Base-by-base conservation (phyloP, 2,888 invertebrate genomes). In the Chloroclystis v-ata region DNA sequence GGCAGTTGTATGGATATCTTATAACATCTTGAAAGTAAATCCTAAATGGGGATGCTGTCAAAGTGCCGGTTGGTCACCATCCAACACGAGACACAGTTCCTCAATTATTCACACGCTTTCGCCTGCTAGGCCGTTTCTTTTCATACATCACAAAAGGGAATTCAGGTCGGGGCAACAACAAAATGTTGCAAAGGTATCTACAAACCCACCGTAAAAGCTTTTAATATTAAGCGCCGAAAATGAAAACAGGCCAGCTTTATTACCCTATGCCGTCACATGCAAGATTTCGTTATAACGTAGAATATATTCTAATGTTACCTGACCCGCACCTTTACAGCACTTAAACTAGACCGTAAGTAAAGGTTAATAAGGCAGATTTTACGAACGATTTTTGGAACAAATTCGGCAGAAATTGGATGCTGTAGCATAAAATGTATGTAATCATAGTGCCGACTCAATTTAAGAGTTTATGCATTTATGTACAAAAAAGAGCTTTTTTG, bases 101-200 rank as follows among this genome's bases (percentile, higher is more conserved):
- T 86, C 78, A 85, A 85, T 86, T 85, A 86, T 86, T 86, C 78
- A 84, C 78, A 64, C 73, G 72, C 77, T 77, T 70, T 78, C 78
- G 72, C 78, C 75, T 75, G 73, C 72, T 78, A 70, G 72, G 75
- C 73, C 71, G 65, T 70, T 79, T 84, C 82, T 78, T 83, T 85
- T 84, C 80, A 82, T 75, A 61, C 61, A 63, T 78, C 71, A 85
- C 85, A 86, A 86, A 78, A 70, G 83, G 69, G 77, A 65, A 84
- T 79, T 72, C 79, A 83, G 82, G 82, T 72, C 81, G 77, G 61
- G 73, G 72, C 70, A 81, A 85, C 85, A 84, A 82, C 80, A 76
- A 72, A 77, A 79, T 76, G 81, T 84, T 82, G 80, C 78, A 78
- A 78, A 78, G 77, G 77, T 78, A 72, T 64, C 32, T 70, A 69